Evolutionary conservation across 2,113 vertebrate genomes (phyloP).

Genomic region (Takifugu flavidus): DNA sequence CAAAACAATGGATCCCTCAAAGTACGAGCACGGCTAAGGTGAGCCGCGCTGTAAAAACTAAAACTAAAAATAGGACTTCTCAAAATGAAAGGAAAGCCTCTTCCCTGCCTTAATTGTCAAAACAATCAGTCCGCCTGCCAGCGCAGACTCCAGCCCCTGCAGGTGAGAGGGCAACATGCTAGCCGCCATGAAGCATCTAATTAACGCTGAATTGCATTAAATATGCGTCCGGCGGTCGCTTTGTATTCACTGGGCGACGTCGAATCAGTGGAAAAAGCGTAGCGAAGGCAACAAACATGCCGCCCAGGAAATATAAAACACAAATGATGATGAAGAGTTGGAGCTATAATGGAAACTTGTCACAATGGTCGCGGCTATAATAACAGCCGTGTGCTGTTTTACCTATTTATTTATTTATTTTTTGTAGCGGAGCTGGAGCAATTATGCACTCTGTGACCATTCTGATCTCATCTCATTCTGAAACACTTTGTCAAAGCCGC

Average conservation of each 20-base stretch:
- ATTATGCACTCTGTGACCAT: too few species aligned
- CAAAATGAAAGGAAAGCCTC: constrained; percentile 28
- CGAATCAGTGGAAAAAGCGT: not conserved
- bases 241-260: constrained; percentile 11
- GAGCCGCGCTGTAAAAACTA: not conserved
- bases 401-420: not conserved
- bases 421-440: not conserved
- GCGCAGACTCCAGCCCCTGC: constrained; percentile 29
- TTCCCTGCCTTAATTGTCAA: constrained; percentile 37
- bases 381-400: not conserved
- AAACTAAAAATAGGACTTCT: constrained; percentile 26
- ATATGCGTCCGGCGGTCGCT: constrained; percentile 22
- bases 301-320: not conserved
- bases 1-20: constrained; percentile 51
- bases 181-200: constrained; percentile 44
- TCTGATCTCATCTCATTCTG: not conserved
- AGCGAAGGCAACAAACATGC: not conserved
- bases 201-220: constrained; percentile 35
- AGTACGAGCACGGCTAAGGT: not conserved
- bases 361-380: too few species aligned
- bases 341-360: too few species aligned
- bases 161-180: constrained; percentile 50
- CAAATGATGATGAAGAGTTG: too few species aligned
- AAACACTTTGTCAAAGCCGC: not conserved
- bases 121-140: constrained; percentile 29